These are phyloP conservation scores for Nematostella vectensis DNA, from an alignment of 92 coral and sea anemone genomes.

Conservation along the genomic window DNA sequence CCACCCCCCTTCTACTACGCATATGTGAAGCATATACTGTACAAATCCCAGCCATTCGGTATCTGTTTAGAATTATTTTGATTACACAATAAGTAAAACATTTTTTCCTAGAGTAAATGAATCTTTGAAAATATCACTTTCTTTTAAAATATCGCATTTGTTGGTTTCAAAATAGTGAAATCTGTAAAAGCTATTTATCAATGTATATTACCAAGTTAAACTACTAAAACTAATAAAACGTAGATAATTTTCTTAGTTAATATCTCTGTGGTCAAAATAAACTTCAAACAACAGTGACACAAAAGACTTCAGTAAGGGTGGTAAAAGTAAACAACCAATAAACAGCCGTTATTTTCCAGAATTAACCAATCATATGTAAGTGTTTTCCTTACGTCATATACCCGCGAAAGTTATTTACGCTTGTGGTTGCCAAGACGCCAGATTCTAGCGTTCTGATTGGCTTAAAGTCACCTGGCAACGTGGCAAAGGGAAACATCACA, in stretches of 20 bases:
- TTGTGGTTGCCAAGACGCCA: constrained; percentile 94
- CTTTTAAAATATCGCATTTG: too few relatives aligned
- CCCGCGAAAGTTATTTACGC: constrained; percentile 76
- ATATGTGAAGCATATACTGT: too few relatives aligned
- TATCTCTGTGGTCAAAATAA: not conserved
- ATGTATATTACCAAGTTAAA: too few relatives aligned
- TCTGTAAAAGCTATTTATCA: not conserved
- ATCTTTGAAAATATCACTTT: too few relatives aligned
- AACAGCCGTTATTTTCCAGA: not conserved
- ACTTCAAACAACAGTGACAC: not conserved
- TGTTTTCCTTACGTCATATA: constrained; percentile 25
- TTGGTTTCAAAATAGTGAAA: too few relatives aligned
- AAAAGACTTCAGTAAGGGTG: constrained; percentile 2
- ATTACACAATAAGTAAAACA: too few relatives aligned
- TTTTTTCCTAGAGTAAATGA: too few relatives aligned
- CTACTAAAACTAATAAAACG: not conserved
- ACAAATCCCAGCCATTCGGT: too few relatives aligned
- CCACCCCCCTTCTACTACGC: too few relatives aligned
- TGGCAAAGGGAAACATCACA: constrained; percentile 84
- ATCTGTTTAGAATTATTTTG: too few relatives aligned
- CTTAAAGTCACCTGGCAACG: constrained; percentile 87
- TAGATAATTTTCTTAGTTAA: too few relatives aligned
- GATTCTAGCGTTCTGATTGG: constrained; percentile 81
- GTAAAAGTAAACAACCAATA: constrained; percentile 10
- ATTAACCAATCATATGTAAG: constrained; percentile 9